Conservation (phyloP, 2,113 vertebrate genomes). For the Zootoca vivipara region DNA sequence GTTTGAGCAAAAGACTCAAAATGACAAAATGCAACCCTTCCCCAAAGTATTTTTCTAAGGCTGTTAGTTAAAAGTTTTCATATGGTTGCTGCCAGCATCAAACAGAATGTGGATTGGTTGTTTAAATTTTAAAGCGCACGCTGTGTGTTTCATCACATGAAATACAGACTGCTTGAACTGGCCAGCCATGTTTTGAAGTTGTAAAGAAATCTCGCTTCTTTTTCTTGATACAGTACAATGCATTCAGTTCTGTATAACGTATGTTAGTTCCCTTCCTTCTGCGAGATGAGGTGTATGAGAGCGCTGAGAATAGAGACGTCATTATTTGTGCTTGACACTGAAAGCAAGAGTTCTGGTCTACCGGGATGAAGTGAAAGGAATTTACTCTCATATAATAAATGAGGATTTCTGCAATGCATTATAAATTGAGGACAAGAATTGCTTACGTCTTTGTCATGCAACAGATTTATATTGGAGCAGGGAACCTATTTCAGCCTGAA, state of each 20-base stretch:
- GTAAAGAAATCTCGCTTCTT: not conserved
- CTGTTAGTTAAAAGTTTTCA: constrained; percentile 33
- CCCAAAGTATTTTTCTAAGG: constrained; percentile 11
- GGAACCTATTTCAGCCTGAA: no score
- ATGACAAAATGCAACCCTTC: constrained; percentile 29
- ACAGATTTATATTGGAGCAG: no score
- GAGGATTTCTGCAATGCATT: not conserved
- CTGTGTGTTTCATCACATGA: constrained; percentile 25
- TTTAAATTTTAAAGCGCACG: not conserved
- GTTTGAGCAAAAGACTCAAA: fast-evolving
- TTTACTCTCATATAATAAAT: not conserved
- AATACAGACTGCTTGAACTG: not conserved
- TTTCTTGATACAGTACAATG: not conserved
- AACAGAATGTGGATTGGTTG: constrained; percentile 22
- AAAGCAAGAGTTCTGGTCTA: not conserved
- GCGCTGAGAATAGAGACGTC: not conserved
- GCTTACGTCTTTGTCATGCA: not conserved
- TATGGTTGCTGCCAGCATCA: not conserved
- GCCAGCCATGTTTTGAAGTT: not conserved
- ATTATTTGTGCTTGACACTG: not conserved
- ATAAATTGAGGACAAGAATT: not conserved
- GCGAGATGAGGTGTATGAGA: not conserved
- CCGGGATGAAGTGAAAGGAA: not conserved
- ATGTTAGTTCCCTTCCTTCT: not conserved
- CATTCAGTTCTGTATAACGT: not conserved